Evolutionary conservation across 2,888 invertebrate species (phyloP), one percentile per base, ranked within the genome.

Genomic region (Lepetodrilus schrolli): DNA sequence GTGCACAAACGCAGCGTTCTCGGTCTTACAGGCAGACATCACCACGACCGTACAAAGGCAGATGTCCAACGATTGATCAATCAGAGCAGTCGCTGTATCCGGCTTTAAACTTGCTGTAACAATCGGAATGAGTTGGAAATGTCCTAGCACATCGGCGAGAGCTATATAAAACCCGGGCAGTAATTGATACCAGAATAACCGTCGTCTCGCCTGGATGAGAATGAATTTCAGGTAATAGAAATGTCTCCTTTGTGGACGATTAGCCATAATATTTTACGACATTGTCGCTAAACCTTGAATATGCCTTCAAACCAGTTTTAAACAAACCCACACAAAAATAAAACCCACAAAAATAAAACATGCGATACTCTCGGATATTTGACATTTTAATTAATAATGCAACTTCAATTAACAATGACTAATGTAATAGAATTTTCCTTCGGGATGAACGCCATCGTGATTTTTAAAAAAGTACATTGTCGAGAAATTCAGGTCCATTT

Each of bases 21-120:
- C n/a, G n/a, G n/a, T n/a, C n/a, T n/a, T n/a, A n/a, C n/a, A n/a
- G n/a, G n/a, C n/a, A n/a, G n/a, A n/a, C n/a, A n/a, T n/a, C n/a
- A n/a, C n/a, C n/a, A n/a, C n/a, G n/a, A n/a, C n/a, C n/a, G n/a
- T n/a, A 43, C 43, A 43, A 43, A 43, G 43, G 26, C 58, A 58
- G 58, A 58, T 58, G 58, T 58, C 58, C 58, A 30, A 58, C 8
- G 17, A n/a, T 30, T 58, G 58, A 30, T 58, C 58, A 58, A 58
- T 58, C 34, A 58, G 13, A n/a, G 58, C 34, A 26, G 34, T 30
- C 26, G 17, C 34, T 10, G 26, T 58, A 30, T 23, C 58, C 26
- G 26, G 58, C 30, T 34, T 17, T 58, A 58, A 58, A 58, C 26
- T 58, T 21, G 34, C 58, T 17, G n/a, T 58, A 30, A 58, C 58